phyloP scores from a whole-genome alignment of 2,113 vertebrate genomes.

The Podarcis cretensis region DNA sequence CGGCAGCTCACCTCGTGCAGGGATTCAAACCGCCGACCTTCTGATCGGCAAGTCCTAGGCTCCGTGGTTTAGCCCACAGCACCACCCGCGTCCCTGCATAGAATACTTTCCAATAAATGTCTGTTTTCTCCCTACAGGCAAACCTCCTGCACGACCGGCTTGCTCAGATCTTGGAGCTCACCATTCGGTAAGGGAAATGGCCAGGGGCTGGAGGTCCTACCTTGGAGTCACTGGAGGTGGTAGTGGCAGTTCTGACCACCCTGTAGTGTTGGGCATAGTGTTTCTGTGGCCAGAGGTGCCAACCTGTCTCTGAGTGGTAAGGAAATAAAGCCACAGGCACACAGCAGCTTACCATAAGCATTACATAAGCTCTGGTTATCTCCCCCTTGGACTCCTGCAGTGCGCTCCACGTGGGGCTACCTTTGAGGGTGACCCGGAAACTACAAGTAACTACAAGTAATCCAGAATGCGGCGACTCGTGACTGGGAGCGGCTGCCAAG shows the following conservation, averaged over 20 bases:
- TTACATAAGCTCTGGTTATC: neutral
- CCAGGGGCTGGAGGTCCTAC: neutral
- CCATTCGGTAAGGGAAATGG: constrained; percentile 86
- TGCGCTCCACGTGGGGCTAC: too few species aligned
- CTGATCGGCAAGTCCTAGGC: too few species aligned
- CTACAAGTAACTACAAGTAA: too few species aligned
- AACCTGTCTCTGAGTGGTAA: neutral
- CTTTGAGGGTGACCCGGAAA: too few species aligned
- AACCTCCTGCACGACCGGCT: constrained; percentile 93
- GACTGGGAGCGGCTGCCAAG: too few species aligned
- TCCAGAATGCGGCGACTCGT: too few species aligned
- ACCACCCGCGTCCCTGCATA: too few species aligned
- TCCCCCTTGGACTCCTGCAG: too few species aligned
- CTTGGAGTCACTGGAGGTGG: accelerated
- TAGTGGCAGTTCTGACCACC: neutral
- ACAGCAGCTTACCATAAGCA: neutral
- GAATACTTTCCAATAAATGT: neutral
- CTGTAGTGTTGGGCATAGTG: neutral
- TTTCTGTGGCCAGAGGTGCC: neutral
- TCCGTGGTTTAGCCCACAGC: too few species aligned
- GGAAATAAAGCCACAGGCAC: neutral
- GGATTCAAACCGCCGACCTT: too few species aligned
- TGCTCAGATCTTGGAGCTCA: constrained; percentile 95
- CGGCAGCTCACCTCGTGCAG: too few species aligned
- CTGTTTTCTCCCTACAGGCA: constrained; percentile 76